phyloP scores from a whole-genome alignment of 2,113 vertebrate species.

The Toxostoma redivivum region DNA sequence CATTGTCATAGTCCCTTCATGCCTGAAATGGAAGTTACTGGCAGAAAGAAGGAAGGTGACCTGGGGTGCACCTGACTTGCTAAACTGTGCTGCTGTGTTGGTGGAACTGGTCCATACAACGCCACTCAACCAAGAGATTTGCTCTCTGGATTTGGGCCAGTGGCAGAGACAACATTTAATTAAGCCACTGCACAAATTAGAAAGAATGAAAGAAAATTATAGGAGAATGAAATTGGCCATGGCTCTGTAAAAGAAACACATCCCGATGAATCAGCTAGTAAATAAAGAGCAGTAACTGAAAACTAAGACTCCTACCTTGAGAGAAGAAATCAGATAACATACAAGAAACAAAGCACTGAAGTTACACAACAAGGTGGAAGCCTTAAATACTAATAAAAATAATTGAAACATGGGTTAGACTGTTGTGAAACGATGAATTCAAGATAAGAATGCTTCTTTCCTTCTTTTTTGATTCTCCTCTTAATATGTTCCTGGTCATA shows the following conservation, averaged over 20 bases:
- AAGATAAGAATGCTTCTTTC: not conserved
- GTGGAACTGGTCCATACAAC: not conserved
- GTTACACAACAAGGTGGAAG: not conserved
- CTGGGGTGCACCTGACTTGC: not conserved
- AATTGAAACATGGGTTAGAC: not conserved
- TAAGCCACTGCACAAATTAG: not conserved
- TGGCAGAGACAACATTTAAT: conserved; percentile 26
- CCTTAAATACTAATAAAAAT: not conserved
- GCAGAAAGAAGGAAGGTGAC: not conserved
- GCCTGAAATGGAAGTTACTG: not conserved
- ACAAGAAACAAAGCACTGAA: not conserved
- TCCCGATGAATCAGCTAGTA: conserved; percentile 29
- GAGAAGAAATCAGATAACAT: not conserved
- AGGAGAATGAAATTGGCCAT: not conserved
- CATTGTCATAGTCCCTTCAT: not conserved
- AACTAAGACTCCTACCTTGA: not conserved
- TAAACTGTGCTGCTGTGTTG: not conserved
- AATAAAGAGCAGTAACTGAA: conserved; percentile 27
- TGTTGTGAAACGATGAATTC: not conserved
- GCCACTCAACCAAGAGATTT: not conserved
- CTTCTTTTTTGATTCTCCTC: not conserved
- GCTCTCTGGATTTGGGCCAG: conserved; percentile 20
- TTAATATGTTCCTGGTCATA: not conserved
- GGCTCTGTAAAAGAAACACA: not conserved
- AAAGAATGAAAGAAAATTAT: conserved; percentile 13